Percentiles rank a stretch among this genome's conserved stretches.
Conservation (phyloP, 2,797 vertebrate species). For the Clangula hyemalis region DNA sequence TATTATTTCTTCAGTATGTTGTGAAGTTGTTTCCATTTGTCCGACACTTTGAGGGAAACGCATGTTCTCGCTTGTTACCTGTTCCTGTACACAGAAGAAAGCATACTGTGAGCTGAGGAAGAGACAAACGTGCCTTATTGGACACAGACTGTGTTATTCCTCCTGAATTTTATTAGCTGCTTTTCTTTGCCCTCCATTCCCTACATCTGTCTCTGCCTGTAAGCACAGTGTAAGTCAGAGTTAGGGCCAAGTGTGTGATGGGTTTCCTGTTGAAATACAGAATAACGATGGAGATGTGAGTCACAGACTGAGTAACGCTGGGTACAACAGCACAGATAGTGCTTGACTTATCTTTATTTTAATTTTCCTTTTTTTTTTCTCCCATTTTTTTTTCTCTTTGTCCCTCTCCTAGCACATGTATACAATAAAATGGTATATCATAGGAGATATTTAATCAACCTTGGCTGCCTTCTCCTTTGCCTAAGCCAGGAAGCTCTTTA, state of each 20-base stretch:
- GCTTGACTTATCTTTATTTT: neutral
- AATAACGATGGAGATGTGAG: neutral
- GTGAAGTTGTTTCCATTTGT: neutral
- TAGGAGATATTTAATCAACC: neutral
- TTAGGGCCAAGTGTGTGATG: constrained; percentile 22
- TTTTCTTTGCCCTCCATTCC: constrained; percentile 6
- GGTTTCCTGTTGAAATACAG: constrained; percentile 10
- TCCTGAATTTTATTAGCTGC: neutral
- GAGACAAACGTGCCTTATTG: neutral
- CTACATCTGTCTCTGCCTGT: constrained; percentile 3
- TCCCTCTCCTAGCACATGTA: neutral
- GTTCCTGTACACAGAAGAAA: neutral
- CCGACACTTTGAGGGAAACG: neutral
- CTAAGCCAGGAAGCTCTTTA: neutral
- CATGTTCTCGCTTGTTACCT: neutral
- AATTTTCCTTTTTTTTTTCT: neutral
- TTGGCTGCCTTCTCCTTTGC: neutral
- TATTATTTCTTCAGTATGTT: neutral
- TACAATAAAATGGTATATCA: neutral
- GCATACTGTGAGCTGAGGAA: neutral
- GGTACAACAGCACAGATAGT: neutral
- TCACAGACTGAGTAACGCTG: neutral
- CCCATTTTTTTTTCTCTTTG: neutral
- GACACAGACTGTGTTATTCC: neutral
- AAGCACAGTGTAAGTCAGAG: neutral